Base-by-base conservation (phyloP, 2,888 invertebrate genomes). In the Baronia brevicornis region DNA sequence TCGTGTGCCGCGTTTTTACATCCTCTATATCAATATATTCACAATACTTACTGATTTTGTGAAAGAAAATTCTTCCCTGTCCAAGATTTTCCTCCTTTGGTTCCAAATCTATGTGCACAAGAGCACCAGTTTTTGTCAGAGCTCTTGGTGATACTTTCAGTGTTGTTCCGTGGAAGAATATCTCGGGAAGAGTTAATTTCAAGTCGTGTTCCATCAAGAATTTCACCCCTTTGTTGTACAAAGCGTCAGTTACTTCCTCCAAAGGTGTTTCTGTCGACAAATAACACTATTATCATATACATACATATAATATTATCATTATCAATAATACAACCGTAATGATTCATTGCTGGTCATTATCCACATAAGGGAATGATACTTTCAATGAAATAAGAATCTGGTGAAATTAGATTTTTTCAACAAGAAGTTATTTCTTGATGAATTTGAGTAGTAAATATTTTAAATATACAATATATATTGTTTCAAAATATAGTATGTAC, bases 161-260 rank as follows among this genome's bases (percentile, higher is more conserved):
- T 5, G 87, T 88, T 0, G 91, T 89, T 4, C 93, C 92, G 22
- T 91, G 88, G 57, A 93, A 93, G 53, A 93, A 78, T 32, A 88
- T 79, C 37, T 91, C 89, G 0, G 94, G 94, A 26, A 95, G 58
- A 22, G 88, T 80, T 19, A 94, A 44, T 49, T 90, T 90, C 60
- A 94, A 78, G 55, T 94, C 91, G 47, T 94, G 92, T 0, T 91
- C 92, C 66, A 91, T 89, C 11, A 94, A 72, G 54, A 94, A 94
- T 51, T 90, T 89, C 0, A 90, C 70, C 4, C 90, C 88, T 59
- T 90, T 91, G 23, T 87, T 88, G 51, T 90, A 90, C 0, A 94
- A 64, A 0, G 91, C 87, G 43, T 88, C 88, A 0, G 92, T 90
- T 7, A 94, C 88, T 72, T 92, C 92, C 73, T 92, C 91, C 32